Percentiles rank a stretch among this genome's conserved stretches.
Evolutionary conservation across 2,888 invertebrate genomes (phyloP).

Genomic region (Machimus rusticus): DNA sequence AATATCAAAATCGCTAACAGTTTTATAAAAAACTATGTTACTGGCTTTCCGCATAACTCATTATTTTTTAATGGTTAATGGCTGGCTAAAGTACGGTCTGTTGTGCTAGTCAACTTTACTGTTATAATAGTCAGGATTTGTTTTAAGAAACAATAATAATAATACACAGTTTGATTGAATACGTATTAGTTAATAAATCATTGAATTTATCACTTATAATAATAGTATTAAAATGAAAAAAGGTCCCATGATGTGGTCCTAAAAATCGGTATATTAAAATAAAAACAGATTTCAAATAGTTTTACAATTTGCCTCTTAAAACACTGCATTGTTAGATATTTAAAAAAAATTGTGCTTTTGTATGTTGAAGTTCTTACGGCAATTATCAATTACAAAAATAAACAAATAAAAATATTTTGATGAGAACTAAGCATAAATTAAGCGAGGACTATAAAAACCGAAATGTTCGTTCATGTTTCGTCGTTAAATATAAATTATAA

Average conservation of each 20-base stretch:
- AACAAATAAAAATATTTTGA: background rate
- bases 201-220: background rate
- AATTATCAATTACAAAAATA: background rate
- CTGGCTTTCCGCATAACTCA: too few species aligned
- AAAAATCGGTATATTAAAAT: background rate
- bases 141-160: too few species aligned
- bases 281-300: background rate
- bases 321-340: background rate
- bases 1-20: too few species aligned
- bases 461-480: background rate
- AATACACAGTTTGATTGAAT: too few species aligned
- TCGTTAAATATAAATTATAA: background rate
- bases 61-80: too few species aligned
- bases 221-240: background rate
- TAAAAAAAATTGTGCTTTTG: background rate
- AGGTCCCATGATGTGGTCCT: background rate
- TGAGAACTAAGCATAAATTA: background rate
- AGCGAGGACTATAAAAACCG: background rate
- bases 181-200: too few species aligned
- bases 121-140: too few species aligned
- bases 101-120: too few species aligned
- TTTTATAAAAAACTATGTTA: too few species aligned
- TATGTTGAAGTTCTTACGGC: background rate
- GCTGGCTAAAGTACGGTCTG: too few species aligned
- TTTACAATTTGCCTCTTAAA: background rate